Evolutionary conservation across 2,888 invertebrate genomes (phyloP).

Genomic region (Epinotia ramella): DNA sequence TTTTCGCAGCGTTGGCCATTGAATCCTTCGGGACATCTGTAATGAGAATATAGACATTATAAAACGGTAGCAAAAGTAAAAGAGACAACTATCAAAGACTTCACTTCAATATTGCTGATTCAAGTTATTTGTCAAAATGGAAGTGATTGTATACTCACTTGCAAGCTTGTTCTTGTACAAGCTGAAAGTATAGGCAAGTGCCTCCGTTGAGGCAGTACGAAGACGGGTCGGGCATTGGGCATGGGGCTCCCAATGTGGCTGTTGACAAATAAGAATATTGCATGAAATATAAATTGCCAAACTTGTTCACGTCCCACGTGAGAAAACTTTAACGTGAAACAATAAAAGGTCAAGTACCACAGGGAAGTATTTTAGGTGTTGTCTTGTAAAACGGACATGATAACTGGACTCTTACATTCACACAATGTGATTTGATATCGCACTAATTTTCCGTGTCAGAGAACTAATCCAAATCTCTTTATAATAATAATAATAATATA

Average conservation of each 20-base stretch:
- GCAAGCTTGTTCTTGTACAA: constrained; percentile 93
- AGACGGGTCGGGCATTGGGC: constrained; percentile 87
- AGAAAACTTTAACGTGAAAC: not conserved
- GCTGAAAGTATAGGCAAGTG: constrained; percentile 92
- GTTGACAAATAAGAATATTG: constrained; percentile 50
- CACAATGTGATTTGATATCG: not conserved
- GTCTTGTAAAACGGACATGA: not conserved
- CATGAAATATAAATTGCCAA: not conserved
- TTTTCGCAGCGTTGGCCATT: constrained; percentile 92
- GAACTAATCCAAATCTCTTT: not conserved
- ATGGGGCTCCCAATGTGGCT: constrained; percentile 86
- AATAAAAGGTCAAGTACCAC: not conserved
- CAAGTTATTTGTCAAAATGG: not conserved
- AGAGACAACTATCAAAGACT: not conserved
- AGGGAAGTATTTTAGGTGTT: not conserved
- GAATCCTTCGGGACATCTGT: constrained; percentile 92
- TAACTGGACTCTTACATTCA: too few species aligned
- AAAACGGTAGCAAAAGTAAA: not conserved
- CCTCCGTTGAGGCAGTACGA: constrained; percentile 95
- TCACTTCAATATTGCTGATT: not conserved
- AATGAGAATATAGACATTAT: constrained; percentile 56
- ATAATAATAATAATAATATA: too few species aligned
- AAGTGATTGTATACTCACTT: constrained; percentile 87
- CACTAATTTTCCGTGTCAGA: not conserved
- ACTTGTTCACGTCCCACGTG: too few species aligned